Base-by-base conservation (phyloP, 1,140 invertebrate species). In the Cherax destructor region DNA sequence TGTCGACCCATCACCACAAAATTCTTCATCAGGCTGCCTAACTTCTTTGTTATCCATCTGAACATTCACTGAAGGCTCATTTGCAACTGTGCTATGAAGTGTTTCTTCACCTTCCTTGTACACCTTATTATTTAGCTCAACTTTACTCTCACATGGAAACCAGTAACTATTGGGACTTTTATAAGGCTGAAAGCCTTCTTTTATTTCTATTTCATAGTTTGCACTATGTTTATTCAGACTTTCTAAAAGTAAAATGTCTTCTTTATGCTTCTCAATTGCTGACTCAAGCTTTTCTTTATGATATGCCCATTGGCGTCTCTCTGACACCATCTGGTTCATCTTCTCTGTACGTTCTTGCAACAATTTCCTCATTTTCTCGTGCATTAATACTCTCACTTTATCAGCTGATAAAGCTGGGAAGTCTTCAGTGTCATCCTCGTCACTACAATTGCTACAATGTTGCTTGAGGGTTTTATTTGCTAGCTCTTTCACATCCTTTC, bases 231-330 rank as follows among this genome's bases (percentile, higher is more conserved):
- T 78, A 6, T 78, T 10, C 30, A 76, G 59, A 3, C 16, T 77
- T 24, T 47, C 30, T 56, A 59, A 13, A n/a, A 69, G 10, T 78
- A 61, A 6, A n/a, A 30, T 52, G 16, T 13, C 61, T 21, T 78
- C 24, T 21, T 59, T n/a, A 61, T 65, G n/a, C 69, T 88, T 79
- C 24, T 10, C 61, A 41, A 47, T 10, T 18, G 52, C n/a, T 49
- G 77, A 88, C 30, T 72, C 69, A 1, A 91, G 30, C 41, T 91
- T 91, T 69, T 91, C 89, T 49, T 21, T 85, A 21, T 85, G 52
- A 65, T 91, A 91, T 49, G 89, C 89, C 89, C 89, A 91, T 47
- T 91, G 83, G 24, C 89, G 83, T n/a, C 89, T 24, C 76, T 91
- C 83, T 69, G 47, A 83, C 9, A 91, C 77, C 89, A 86, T 91